These are phyloP conservation scores for Styela clava DNA, from an alignment of 23 tunicate genomes.

Conservation along the genomic window DNA sequence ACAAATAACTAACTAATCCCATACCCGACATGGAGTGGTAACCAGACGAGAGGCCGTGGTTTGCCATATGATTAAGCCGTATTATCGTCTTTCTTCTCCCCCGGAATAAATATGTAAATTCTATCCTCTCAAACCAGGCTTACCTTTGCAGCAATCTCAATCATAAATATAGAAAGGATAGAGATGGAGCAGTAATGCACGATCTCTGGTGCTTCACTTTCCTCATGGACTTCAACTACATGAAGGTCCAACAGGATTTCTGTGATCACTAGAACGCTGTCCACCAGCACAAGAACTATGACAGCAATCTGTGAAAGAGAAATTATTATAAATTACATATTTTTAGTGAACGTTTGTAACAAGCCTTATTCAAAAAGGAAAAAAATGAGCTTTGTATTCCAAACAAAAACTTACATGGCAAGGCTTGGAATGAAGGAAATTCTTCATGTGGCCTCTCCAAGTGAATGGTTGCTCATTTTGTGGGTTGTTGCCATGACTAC, in stretches of 20 bases:
- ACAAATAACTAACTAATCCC: too few relatives aligned
- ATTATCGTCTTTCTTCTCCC: too few relatives aligned
- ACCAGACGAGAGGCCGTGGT: too few relatives aligned
- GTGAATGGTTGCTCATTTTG: constrained; percentile 23
- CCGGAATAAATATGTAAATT: too few relatives aligned
- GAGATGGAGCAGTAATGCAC: constrained; percentile 75
- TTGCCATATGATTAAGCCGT: too few relatives aligned
- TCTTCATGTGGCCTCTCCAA: constrained; percentile 24
- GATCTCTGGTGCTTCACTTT: constrained; percentile 37
- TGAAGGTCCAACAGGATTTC: constrained; percentile 63
- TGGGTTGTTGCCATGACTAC: background rate
- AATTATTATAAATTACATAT: background rate
- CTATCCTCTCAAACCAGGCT: too few relatives aligned
- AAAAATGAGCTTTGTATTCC: background rate
- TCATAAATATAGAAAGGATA: constrained; percentile 56
- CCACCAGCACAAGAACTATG: constrained; percentile 55
- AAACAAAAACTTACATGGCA: constrained; percentile 34
- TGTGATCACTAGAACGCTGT: constrained; percentile 43
- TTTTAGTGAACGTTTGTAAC: background rate
- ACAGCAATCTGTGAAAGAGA: constrained; percentile 39
- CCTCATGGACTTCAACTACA: constrained; percentile 7
- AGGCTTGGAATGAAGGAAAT: constrained; percentile 52
- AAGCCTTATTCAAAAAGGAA: too few relatives aligned
- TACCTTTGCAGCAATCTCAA: constrained; percentile 83
- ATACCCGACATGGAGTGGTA: too few relatives aligned